Conservation (phyloP, 2,113 vertebrate species). For the Eudyptes chrysolophus region DNA sequence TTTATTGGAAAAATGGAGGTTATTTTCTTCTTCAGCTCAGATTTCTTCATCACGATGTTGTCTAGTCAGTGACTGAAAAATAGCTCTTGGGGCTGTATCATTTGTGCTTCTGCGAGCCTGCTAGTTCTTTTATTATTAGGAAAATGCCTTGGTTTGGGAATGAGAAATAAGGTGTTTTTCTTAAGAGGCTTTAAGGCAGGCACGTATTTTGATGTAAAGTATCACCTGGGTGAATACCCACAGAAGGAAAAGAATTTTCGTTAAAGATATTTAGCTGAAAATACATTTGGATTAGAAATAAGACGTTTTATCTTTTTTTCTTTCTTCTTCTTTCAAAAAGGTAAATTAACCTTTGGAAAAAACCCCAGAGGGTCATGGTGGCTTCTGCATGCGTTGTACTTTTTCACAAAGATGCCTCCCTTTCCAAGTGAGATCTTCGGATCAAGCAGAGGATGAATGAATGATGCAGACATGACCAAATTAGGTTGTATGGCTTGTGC, state of each 20-base stretch:
- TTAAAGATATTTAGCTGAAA: background rate
- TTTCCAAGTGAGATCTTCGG: background rate
- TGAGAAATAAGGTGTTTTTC: slow-evolving; percentile 31
- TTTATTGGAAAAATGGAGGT: slow-evolving; percentile 45
- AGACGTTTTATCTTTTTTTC: background rate
- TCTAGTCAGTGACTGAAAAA: slow-evolving; percentile 26
- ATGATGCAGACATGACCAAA: background rate
- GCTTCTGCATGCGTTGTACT: background rate
- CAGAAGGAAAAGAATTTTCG: background rate
- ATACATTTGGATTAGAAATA: background rate
- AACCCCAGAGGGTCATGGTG: background rate
- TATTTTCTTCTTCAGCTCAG: slow-evolving; percentile 49
- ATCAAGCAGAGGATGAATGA: background rate
- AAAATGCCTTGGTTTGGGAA: slow-evolving; percentile 21
- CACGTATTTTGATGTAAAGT: background rate
- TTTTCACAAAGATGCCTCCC: background rate
- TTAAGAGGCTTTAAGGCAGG: background rate
- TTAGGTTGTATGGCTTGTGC: background rate
- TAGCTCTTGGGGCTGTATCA: background rate
- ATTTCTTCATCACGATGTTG: slow-evolving; percentile 32
- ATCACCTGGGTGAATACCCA: background rate
- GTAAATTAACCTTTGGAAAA: background rate
- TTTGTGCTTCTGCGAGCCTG: background rate
- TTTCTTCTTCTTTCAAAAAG: background rate
- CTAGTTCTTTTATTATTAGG: slow-evolving; percentile 11